Evolutionary conservation across 2,797 vertebrate genomes (phyloP), one percentile per base, ranked within the genome.

Genomic region (Pangasius larnaudii): DNA sequence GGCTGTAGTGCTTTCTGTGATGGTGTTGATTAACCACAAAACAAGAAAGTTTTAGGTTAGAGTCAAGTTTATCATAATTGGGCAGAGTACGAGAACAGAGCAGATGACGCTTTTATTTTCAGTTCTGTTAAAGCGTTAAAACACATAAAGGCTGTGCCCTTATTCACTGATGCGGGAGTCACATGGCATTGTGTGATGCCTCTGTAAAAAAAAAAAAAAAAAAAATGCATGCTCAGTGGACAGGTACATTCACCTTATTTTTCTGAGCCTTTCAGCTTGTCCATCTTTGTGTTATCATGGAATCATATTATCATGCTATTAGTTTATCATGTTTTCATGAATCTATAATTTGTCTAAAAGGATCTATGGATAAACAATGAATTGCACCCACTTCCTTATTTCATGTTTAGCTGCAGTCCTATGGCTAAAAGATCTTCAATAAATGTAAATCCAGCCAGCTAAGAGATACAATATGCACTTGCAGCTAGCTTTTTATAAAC

Each of bases 141-240:
- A 49, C 82, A 18, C 24, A n/a, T 91, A 53, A 91, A 93, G 72
- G 58, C 91, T 13, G n/a, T 91, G 59, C 87, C 92, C 65, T 92
- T 39, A 18, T 69, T 69, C 89, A 67, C 36, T 87, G 2, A 9
- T 90, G 22, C 92, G 93, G 85, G 53, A 90, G 11, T 2, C 93
- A 49, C 93, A 93, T 13, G 91, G 92, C 0, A 85, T 93, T 30
- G 90, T 90, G 1, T 92, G 93, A 49, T 92, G 91, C 56, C 61
- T 92, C 5, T 93, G 93, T 19, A 92, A 65, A 63, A 46, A 46
- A 46, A 8, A 46, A 0, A 5, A 42, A 42, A 46, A 46, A 46
- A 46, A 88, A 7, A 59, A 51, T 88, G 78, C 84, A 69, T 81
- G 14, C 71, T 87, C 78, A 27, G 75, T 0, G 84, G 67, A 71